These are phyloP conservation scores for Barnardius zonarius DNA, from an alignment of 2,113 vertebrate genomes.

Conservation along the genomic window DNA sequence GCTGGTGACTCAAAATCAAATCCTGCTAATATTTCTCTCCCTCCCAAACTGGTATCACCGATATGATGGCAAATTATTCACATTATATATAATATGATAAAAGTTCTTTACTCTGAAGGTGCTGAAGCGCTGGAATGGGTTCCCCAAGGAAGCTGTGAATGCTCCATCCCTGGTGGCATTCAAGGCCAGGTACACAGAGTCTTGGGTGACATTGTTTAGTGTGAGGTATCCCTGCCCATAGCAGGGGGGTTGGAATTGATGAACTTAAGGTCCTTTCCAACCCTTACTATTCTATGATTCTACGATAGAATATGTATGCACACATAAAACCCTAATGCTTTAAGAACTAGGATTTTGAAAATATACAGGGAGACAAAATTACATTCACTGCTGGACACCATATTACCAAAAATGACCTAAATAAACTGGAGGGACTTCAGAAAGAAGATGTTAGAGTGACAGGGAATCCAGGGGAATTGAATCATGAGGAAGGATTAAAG, in stretches of 20 bases:
- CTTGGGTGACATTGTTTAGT: no score
- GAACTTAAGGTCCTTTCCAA: no score
- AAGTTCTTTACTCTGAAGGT: not conserved
- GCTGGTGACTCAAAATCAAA: conserved; percentile 44
- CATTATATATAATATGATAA: not conserved
- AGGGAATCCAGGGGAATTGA: not conserved
- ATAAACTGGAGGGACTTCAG: conserved; percentile 33
- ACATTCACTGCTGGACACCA: not conserved
- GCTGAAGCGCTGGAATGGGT: no score
- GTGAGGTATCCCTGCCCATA: no score
- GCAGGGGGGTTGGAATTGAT: no score
- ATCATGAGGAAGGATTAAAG: not conserved
- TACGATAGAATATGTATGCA: not conserved
- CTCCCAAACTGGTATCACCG: conserved; percentile 34
- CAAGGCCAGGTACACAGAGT: no score
- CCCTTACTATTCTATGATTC: no score
- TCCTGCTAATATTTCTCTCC: conserved; percentile 43
- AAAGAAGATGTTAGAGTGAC: not conserved
- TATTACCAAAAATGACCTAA: not conserved
- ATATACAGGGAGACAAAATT: conserved; percentile 6
- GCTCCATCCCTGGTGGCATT: no score
- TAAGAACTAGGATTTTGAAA: conserved; percentile 36
- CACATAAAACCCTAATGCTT: conserved; percentile 30
- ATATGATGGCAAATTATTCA: conserved; percentile 28
- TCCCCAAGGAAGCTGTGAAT: no score